Base-by-base conservation (phyloP, 2,113 vertebrate species). In the Trogon melanurus region DNA sequence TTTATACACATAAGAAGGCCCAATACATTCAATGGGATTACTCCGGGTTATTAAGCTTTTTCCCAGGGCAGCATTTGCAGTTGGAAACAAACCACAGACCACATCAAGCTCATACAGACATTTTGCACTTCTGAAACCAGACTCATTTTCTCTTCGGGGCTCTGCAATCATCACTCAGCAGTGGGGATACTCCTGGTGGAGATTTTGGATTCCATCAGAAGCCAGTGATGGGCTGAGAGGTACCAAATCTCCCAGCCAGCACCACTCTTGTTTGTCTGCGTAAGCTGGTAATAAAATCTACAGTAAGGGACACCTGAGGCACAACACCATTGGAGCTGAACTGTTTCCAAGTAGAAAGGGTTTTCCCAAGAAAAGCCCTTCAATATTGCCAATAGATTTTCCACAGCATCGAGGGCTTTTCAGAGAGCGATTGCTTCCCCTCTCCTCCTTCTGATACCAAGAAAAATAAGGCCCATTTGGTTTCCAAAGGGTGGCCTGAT, bases 1-100 rank as follows among this genome's bases (percentile, higher is more conserved):
- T 95, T 93, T 95, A 95, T 89, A 78, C 90, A 89, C 72, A 84
- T 41, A 86, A 90, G 64, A 93, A 90, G 41, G 61, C 51, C 85
- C 57, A 79, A 72, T 36, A 67, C 88, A 72, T 90, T 93, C 85
- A 81, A 13, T 45, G 75, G 76, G 83, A 95, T 96, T 93, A 92
- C 62, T 79, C 36, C 0, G 22, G 60, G 88, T 81, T 89, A 72
- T 93, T 87, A 89, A 88, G 79, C 62, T 71, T 97, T 92, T 92
- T 96, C 76, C 79, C 90, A 90, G 69, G 72, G 72, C 5, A 13
- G 32, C 4, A 48, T 74, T 92, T 76, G 81, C 65, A 11, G 29
- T 2, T 91, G 85, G 75, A 95, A 96, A 19, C 69, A 94, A 93
- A 90, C 64, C 53, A 50, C 92, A 95, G 86, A 75, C 53, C 72